Evolutionary conservation across 2,888 invertebrate species (phyloP), one percentile per base, ranked within the genome.

Genomic region (Masnerella sp.): DNA sequence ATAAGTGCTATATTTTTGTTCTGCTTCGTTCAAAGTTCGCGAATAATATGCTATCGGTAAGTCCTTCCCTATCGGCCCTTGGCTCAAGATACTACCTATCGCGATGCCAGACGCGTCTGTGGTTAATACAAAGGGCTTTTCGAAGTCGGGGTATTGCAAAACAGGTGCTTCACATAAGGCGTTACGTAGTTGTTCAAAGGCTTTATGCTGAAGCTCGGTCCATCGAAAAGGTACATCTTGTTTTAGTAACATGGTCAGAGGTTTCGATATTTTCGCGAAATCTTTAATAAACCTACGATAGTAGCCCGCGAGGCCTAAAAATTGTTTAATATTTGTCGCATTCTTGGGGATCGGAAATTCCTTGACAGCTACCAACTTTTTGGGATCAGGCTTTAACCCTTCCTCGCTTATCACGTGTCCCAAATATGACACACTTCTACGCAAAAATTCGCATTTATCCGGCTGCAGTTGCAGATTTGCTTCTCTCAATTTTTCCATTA

Each of bases 281-380:
- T 76, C 43, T 25, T 51, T 62, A 9, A 47, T 40, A 18, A 84
- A 86, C 28, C 80, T 70, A 0, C 84, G 43, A n/a, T n/a, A n/a
- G n/a, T n/a, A n/a, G n/a, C n/a, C n/a, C n/a, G n/a, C n/a, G n/a
- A n/a, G n/a, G n/a, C 76, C 77, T 9, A 78, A 32, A 15, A 79
- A 80, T 45, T 72, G 59, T n/a, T 64, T 45, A 2, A 80, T 40
- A 8, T 76, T 73, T 5, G 76, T 75, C 5, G 51, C 65, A 7
- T 47, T 74, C 18, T 56, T 64, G 2, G 81, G 80, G 11, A 20
- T 25, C 5, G 77, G 69, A 32, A 69, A 76, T 56, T 32, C 52
- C 28, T 52, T 51, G 59, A 81, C 72, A 0, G 28, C 25, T 15
- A 0, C 7, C 1, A 9, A 79, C 78, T 82, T 82, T 0, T 67